phyloP scores from a whole-genome alignment of 2,888 invertebrate species.

The Amblyjoppa fuscipennis region DNA sequence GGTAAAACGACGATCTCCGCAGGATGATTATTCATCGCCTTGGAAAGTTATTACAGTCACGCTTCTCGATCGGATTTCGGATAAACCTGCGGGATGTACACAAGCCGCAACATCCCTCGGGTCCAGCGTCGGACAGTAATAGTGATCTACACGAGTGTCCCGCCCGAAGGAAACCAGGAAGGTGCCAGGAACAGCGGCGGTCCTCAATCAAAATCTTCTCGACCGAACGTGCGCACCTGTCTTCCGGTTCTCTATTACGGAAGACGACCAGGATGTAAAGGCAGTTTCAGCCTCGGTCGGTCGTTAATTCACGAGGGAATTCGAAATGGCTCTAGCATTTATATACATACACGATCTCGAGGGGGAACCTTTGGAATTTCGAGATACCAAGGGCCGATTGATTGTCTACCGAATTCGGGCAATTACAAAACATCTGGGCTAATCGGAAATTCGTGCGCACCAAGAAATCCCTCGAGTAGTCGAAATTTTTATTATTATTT shows the following conservation, averaged over 20 bases:
- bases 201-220: constrained; percentile 55
- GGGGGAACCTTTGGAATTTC: not conserved
- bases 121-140: not conserved
- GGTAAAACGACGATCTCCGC: not conserved
- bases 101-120: constrained; percentile 8
- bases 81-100: not conserved
- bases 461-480: no score
- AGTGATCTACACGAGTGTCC: constrained; percentile 32
- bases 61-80: constrained; percentile 1
- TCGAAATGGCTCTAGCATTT: constrained; percentile 13
- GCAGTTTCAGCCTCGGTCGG: not conserved
- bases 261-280: constrained; percentile 20
- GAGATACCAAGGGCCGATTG: not conserved
- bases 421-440: no score
- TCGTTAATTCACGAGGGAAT: constrained; percentile 40
- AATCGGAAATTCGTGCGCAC: no score
- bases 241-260: constrained; percentile 10
- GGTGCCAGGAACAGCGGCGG: constrained; percentile 5
- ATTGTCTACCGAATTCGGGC: not conserved
- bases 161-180: constrained; percentile 3
- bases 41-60: constrained; percentile 1
- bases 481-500: no score
- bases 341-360: not conserved
- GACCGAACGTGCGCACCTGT: constrained; percentile 38
- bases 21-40: not conserved